These are phyloP conservation scores for Saccopteryx bilineata DNA, from an alignment of 2,113 vertebrate species.

Conservation along the genomic window DNA sequence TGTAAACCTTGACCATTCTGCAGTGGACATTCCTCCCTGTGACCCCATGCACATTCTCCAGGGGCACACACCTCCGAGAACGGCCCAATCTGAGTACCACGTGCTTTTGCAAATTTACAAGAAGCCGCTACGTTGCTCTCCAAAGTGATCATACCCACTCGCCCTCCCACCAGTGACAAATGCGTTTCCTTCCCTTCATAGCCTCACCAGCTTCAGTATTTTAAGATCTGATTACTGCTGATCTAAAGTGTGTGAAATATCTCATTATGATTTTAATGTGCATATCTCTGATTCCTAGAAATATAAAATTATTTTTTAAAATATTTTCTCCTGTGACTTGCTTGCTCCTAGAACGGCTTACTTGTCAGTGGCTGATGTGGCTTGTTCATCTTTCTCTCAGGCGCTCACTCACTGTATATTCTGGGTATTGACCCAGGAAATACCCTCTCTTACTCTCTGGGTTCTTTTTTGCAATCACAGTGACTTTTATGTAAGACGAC, in stretches of 20 bases:
- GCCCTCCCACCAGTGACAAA: background rate
- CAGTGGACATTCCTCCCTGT: background rate
- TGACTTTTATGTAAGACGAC: background rate
- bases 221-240: slow-evolving; percentile 35
- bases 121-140: background rate
- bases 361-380: background rate
- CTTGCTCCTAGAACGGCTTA: background rate
- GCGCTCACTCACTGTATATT: background rate
- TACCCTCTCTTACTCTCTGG: background rate
- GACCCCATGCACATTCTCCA: background rate
- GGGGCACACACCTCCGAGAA: background rate
- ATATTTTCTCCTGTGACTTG: slow-evolving; percentile 29
- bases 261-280: slow-evolving; percentile 17
- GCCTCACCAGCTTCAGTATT: background rate
- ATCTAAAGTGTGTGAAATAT: slow-evolving; percentile 26
- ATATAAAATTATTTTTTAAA: background rate
- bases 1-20: background rate
- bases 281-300: slow-evolving; percentile 1
- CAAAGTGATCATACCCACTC: background rate
- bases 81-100: background rate
- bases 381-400: background rate
- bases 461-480: background rate
- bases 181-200: background rate
- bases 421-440: background rate
- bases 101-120: background rate